A percentile compares a stretch with the other conserved stretches of the same genome.
phyloP scores from a whole-genome alignment of 2,888 invertebrate species.

The Metacarcinus magister region DNA sequence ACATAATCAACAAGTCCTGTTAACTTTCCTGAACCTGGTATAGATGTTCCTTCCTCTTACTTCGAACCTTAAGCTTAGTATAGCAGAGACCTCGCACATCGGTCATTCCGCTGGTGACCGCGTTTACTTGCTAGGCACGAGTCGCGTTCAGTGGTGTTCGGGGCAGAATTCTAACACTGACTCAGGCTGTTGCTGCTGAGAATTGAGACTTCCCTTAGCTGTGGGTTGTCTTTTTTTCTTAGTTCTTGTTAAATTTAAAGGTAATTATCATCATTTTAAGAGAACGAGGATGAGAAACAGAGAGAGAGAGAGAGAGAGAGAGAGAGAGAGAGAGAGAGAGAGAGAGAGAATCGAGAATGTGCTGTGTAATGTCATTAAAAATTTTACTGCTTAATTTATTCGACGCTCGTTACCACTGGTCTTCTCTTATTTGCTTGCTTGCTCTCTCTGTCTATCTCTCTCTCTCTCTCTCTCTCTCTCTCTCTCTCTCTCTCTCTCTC shows the following conservation, averaged over 20 bases:
- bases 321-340: conserved; percentile 3
- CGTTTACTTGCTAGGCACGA: background rate
- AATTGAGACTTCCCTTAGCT: background rate
- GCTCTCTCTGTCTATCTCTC: background rate
- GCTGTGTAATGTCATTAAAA: background rate
- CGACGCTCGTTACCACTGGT: background rate
- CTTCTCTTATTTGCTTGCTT: background rate
- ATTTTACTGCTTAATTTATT: background rate
- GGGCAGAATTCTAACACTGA: background rate
- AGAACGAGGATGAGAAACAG: background rate
- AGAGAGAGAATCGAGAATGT: background rate
- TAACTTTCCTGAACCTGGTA: too few relatives aligned
- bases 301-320: conserved; percentile 16
- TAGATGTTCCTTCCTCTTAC: too few relatives aligned
- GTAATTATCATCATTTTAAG: background rate
- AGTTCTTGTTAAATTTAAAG: background rate
- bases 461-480: background rate
- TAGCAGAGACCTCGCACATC: too few relatives aligned
- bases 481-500: too few relatives aligned
- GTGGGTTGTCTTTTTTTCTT: background rate
- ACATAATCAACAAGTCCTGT: too few relatives aligned
- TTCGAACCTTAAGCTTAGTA: too few relatives aligned
- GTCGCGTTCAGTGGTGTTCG: background rate
- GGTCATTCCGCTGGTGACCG: background rate
- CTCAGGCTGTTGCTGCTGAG: background rate